phyloP scores from a whole-genome alignment of 2,113 vertebrate species.

The Opisthocomus hoazin region DNA sequence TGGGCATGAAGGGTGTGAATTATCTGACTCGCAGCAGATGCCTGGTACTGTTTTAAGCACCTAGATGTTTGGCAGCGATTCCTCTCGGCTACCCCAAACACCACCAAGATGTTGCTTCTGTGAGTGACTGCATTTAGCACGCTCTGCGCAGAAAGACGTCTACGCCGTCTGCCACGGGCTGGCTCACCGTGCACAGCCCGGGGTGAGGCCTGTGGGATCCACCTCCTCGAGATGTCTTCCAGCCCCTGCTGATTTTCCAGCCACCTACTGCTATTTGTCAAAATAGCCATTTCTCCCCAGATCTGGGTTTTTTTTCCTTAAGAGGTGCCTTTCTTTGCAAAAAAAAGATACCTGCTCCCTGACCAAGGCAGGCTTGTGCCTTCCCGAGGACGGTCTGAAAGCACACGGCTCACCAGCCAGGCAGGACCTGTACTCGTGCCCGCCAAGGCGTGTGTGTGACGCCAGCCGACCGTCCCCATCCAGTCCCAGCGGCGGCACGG shows the following conservation, averaged over 20 bases:
- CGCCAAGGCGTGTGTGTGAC: not conserved
- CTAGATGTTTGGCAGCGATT: conserved; percentile 2
- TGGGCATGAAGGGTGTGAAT: not conserved
- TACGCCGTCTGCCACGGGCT: not conserved
- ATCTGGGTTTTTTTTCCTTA: not conserved
- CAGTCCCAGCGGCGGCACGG: rapidly evolving
- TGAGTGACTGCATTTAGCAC: not conserved
- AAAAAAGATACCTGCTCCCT: not conserved
- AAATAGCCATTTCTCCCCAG: not conserved
- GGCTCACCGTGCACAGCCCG: not conserved
- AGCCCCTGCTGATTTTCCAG: not conserved
- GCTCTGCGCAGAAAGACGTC: not conserved
- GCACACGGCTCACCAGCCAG: not conserved
- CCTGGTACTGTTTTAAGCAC: conserved; percentile 14
- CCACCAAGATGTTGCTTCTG: not conserved
- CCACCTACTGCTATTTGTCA: not conserved
- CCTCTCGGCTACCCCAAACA: not conserved
- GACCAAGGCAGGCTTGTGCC: not conserved
- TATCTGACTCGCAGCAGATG: conserved; percentile 5
- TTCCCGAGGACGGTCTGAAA: not conserved
- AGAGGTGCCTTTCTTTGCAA: not conserved
- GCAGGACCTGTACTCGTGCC: not conserved
- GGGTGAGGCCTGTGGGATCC: not conserved
- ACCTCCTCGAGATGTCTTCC: not conserved
- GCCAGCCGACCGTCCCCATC: not conserved